A percentile compares a stretch with the other conserved stretches of the same genome.
Conservation (phyloP, 2,888 invertebrate species). For the Dynastes tityus region DNA sequence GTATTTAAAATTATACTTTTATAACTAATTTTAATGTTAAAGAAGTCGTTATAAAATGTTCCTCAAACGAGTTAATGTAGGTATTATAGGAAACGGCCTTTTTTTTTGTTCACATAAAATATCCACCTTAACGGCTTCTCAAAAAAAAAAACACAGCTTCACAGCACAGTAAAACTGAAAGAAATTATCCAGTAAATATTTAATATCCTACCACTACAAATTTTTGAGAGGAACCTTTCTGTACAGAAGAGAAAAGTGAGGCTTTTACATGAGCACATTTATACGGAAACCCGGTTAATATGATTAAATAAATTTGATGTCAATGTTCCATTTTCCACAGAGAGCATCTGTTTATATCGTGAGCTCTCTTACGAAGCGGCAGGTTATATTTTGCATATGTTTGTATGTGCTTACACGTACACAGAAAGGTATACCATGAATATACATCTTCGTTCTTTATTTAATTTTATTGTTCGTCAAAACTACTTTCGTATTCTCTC, state of each 20-base stretch:
- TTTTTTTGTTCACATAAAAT: too few relatives aligned
- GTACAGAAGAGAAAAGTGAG: constrained; percentile 33
- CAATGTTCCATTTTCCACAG: constrained; percentile 25
- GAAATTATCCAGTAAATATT: neutral
- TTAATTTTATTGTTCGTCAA: neutral
- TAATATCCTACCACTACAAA: neutral
- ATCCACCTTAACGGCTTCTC: too few relatives aligned
- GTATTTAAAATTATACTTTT: too few relatives aligned
- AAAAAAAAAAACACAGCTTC: too few relatives aligned
- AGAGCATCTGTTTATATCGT: constrained; percentile 21
- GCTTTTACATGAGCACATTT: constrained; percentile 15
- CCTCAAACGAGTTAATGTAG: too few relatives aligned
- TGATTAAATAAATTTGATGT: constrained; percentile 30
- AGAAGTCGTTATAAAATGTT: too few relatives aligned
- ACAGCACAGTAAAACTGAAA: neutral
- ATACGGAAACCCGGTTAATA: constrained; percentile 33
- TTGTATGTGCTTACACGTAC: neutral
- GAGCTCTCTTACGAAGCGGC: constrained; percentile 4
- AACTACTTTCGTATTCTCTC: neutral
- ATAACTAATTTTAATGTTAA: too few relatives aligned
- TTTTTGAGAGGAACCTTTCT: constrained; percentile 21
- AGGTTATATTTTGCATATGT: neutral
- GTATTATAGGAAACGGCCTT: too few relatives aligned
- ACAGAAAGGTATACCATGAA: neutral
- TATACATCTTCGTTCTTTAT: neutral